Evolutionary conservation across 2,113 vertebrate species (phyloP).

Genomic region (Pongo pygmaeus): DNA sequence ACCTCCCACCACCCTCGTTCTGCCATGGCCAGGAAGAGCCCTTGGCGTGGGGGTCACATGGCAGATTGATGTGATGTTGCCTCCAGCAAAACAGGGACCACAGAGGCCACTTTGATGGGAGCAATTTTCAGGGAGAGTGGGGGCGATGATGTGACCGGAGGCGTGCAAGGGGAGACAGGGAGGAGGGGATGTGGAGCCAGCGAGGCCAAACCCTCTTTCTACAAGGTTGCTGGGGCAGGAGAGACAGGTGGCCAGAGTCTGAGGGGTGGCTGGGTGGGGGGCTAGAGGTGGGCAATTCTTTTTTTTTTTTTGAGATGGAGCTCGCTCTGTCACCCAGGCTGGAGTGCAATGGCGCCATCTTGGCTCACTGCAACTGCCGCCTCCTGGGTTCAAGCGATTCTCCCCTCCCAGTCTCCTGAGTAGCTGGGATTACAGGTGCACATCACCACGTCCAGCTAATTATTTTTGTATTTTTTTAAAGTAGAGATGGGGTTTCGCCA

Average conservation of each 20-base stretch:
- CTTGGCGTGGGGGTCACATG: rapidly evolving
- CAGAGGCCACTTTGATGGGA: neutral
- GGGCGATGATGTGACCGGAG: neutral
- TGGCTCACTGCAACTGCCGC: too few relatives aligned
- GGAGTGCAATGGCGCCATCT: too few relatives aligned
- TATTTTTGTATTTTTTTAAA: too few relatives aligned
- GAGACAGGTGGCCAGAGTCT: neutral
- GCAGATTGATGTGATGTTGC: neutral
- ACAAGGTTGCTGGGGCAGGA: neutral
- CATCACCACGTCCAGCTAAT: too few relatives aligned
- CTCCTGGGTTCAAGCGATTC: too few relatives aligned
- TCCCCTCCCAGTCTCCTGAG: too few relatives aligned
- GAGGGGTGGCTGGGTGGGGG: neutral
- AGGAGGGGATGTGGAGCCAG: too few relatives aligned
- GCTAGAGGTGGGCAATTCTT: neutral
- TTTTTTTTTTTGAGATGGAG: too few relatives aligned
- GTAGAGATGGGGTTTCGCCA: too few relatives aligned
- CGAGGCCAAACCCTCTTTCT: neutral
- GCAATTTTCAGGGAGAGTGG: neutral
- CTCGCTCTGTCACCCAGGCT: too few relatives aligned
- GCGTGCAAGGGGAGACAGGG: neutral
- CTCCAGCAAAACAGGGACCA: neutral
- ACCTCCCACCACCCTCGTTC: neutral
- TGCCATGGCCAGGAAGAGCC: rapidly evolving
- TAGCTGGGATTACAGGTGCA: too few relatives aligned